Evolutionary conservation across 2,797 vertebrate genomes (phyloP).

Genomic region (Heterohyrax brucei): DNA sequence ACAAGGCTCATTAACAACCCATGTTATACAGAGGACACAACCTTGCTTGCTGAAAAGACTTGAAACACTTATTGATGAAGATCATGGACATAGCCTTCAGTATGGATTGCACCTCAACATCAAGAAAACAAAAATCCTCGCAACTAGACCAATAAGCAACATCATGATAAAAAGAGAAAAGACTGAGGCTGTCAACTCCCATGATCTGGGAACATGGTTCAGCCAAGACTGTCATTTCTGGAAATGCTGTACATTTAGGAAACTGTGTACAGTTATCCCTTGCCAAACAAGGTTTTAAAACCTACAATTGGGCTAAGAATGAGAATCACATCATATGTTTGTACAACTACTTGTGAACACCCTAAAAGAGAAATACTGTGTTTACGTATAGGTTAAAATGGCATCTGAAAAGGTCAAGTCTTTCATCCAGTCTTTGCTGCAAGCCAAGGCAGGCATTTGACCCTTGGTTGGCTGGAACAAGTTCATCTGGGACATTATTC

Average conservation of each 20-base stretch:
- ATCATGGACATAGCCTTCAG: too few species aligned
- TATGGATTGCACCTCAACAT: too few species aligned
- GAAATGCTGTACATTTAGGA: conserved; percentile 56
- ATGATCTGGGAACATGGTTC: conserved; percentile 22
- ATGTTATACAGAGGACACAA: too few species aligned
- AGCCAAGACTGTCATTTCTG: conserved; percentile 54
- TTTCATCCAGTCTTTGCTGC: neutral
- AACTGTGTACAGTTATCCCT: conserved; percentile 49
- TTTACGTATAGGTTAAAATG: conserved; percentile 67
- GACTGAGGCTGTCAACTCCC: neutral
- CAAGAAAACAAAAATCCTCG: too few species aligned
- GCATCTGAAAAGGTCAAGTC: neutral
- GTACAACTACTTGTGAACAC: conserved; percentile 50
- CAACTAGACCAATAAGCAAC: too few species aligned
- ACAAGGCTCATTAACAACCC: too few species aligned
- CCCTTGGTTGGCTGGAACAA: neutral
- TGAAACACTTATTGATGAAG: too few species aligned
- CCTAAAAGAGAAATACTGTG: conserved; percentile 39
- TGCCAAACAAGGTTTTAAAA: conserved; percentile 64
- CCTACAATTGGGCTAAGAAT: conserved; percentile 67
- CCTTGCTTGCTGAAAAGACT: too few species aligned
- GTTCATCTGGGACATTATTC: neutral
- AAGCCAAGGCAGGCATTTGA: neutral
- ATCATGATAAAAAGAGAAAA: too few species aligned
- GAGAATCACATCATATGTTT: conserved; percentile 65